Base-by-base conservation (phyloP, 2,888 invertebrate genomes). In the Cheilosia impressa region DNA sequence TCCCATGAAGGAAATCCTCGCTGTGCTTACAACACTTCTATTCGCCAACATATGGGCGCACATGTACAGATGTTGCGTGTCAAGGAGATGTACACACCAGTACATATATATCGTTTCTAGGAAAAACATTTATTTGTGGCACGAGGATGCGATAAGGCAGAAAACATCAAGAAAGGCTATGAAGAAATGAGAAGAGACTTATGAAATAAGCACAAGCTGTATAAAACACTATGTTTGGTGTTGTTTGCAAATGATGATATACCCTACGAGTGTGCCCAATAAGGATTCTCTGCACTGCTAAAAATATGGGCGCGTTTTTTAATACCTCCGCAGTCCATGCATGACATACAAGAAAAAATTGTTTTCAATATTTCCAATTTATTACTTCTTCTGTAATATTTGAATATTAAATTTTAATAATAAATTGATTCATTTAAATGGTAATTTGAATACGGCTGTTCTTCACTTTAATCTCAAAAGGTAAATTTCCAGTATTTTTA, bases 1-100 rank as follows among this genome's bases (percentile, higher is more conserved):
- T 81, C 85, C 72, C 85, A 85, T 85, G 80, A 76, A 85, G 80
- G 84, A 85, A 80, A 85, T 85, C 76, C 80, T 75, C 62, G 80
- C 72, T 76, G 80, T 85, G 76, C 79, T 80, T 76, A 84, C 84
- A 84, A 76, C 76, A 81, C 85, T 80, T 76, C 76, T 65, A 68
- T 60, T 15, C 50, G 66, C 76, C 45, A 76, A 34, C 85, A 81
- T 85, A 85, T 85, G 85, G 71, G 47, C 60, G 52, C 60, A 83
- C 41, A 69, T 65, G 31, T 84, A 80, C 79, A 84, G 84, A 84
- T 85, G 84, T 75, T 84, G 71, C 71, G 55, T 80, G 80, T 71
- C 84, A 72, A 71, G 50, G 45, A 58, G 75, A 68, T 75, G 24
- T 65, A 53, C 45, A 65, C 34, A 43, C 34, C n/a, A 10, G 43